phyloP scores from a whole-genome alignment of 2,797 vertebrate genomes.

The Labeo calbasu region DNA sequence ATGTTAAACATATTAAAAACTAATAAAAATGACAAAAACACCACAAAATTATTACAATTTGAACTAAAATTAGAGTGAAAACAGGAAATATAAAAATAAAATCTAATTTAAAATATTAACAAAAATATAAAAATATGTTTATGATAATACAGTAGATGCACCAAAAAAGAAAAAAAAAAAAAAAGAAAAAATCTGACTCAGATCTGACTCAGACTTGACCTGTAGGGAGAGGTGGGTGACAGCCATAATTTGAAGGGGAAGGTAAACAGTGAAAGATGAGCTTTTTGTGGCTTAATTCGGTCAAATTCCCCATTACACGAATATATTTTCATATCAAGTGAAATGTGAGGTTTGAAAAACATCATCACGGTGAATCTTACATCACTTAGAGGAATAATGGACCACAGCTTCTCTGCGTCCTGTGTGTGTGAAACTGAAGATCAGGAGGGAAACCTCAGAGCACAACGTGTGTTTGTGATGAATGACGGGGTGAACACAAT shows the following conservation, averaged over 20 bases:
- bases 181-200: no score
- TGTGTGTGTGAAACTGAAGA: conserved; percentile 52
- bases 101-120: neutral
- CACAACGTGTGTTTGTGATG: conserved; percentile 59
- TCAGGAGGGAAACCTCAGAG: conserved; percentile 51
- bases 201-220: neutral
- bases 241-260: conserved; percentile 18
- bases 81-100: neutral
- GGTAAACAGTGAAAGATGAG: conserved; percentile 47
- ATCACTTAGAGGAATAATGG: conserved; percentile 49
- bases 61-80: neutral
- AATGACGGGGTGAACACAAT: conserved; percentile 50
- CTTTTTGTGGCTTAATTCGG: conserved; percentile 41
- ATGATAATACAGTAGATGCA: neutral
- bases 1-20: neutral
- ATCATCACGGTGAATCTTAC: conserved; percentile 42
- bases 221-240: neutral
- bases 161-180: no score
- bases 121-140: neutral
- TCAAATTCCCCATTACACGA: conserved; percentile 51
- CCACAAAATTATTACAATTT: neutral
- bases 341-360: conserved; percentile 61
- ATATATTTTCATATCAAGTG: conserved; percentile 65
- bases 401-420: conserved; percentile 54
- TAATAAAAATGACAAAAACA: neutral